Percentiles rank a stretch among this genome's conserved stretches.
These are phyloP conservation scores for Halcyon badia DNA, from an alignment of 2,797 vertebrate species.

Conservation along the genomic window DNA sequence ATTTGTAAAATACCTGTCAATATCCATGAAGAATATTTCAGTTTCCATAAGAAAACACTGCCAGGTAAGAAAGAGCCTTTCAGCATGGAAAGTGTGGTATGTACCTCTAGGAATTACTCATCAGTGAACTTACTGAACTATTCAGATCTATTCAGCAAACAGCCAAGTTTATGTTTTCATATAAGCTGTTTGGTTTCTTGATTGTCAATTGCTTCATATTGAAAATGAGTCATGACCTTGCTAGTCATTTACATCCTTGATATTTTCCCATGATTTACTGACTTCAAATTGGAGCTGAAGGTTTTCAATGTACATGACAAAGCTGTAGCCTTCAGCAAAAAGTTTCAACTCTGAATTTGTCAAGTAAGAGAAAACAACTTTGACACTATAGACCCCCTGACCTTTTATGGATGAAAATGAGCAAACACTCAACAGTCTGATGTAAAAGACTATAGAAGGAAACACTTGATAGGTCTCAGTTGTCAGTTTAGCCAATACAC, in stretches of 20 bases:
- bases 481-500: not conserved
- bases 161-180: not conserved
- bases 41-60: not conserved
- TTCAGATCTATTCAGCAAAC: not conserved
- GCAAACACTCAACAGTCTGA: not conserved
- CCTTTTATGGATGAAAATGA: slow-evolving; percentile 4
- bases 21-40: not conserved
- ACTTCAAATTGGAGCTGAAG: slow-evolving; percentile 13
- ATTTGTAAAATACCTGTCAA: not conserved
- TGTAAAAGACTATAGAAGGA: not conserved
- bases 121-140: not conserved
- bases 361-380: slow-evolving; percentile 23
- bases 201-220: not conserved
- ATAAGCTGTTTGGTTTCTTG: not conserved
- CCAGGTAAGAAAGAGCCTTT: not conserved
- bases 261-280: slow-evolving; percentile 25
- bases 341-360: slow-evolving; percentile 15
- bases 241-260: not conserved
- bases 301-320: not conserved
- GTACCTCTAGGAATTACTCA: not conserved
- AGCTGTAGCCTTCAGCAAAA: slow-evolving; percentile 27
- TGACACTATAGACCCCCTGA: not conserved
- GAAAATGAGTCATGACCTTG: not conserved
- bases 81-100: not conserved
- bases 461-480: not conserved